phyloP scores from a whole-genome alignment of 1,140 invertebrate genomes.

The Bombus ignitus region DNA sequence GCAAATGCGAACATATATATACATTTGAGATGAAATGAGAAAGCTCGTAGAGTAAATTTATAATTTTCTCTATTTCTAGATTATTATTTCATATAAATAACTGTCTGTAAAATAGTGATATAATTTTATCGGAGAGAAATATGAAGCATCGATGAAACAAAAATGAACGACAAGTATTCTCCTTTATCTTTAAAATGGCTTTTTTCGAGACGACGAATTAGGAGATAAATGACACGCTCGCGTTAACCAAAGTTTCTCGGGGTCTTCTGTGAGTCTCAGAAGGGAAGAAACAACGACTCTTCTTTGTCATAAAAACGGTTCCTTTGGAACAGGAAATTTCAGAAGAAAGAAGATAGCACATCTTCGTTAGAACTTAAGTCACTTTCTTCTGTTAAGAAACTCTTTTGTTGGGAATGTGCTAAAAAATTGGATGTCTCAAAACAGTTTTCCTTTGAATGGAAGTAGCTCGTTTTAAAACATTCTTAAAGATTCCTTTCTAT shows the following conservation, averaged over 20 bases:
- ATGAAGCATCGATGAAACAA: not conserved
- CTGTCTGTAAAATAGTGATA: not conserved
- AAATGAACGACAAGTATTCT: not conserved
- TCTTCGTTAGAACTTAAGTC: not conserved
- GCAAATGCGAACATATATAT: not conserved
- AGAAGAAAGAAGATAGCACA: not conserved
- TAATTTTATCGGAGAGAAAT: not conserved
- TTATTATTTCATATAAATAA: not conserved
- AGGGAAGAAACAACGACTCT: too few species aligned
- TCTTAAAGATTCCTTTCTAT: not conserved
- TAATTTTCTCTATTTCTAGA: not conserved
- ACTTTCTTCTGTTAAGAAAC: not conserved
- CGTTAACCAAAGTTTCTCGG: not conserved
- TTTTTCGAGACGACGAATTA: not conserved
- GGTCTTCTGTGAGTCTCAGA: too few species aligned
- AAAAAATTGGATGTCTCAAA: not conserved
- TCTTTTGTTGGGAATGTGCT: too few species aligned
- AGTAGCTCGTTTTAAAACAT: not conserved
- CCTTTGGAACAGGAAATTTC: not conserved
- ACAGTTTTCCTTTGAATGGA: not conserved
- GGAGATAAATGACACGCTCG: not conserved
- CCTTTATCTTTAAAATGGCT: not conserved
- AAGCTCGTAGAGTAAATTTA: too few species aligned
- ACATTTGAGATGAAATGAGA: not conserved
- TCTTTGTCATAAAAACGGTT: not conserved